Conservation (phyloP, 2,888 invertebrate genomes). For the Nephrocerus scutellatus region DNA sequence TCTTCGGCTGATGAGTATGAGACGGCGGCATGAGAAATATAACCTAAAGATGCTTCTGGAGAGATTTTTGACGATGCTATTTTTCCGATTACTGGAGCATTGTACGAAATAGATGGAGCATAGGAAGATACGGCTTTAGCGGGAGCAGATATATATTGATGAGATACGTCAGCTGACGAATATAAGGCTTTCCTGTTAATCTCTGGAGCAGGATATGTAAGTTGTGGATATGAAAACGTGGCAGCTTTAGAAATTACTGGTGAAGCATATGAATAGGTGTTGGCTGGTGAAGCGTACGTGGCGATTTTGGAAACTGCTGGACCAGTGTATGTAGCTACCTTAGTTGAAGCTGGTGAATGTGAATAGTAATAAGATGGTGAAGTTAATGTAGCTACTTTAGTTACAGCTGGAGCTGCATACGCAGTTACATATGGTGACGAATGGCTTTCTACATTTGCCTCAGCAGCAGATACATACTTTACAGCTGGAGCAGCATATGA, state of each 20-base stretch:
- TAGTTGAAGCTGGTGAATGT: constrained; percentile 23
- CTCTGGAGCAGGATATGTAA: constrained; percentile 20
- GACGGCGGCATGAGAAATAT: constrained; percentile 5
- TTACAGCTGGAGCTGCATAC: constrained; percentile 12
- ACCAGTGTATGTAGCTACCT: constrained; percentile 28
- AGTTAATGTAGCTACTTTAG: constrained; percentile 20
- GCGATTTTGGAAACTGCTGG: constrained; percentile 28
- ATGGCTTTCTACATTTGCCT: constrained; percentile 27
- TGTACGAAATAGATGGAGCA: constrained; percentile 14
- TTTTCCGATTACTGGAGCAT: constrained; percentile 20
- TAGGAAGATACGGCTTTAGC: constrained; percentile 21
- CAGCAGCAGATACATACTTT: constrained; percentile 25
- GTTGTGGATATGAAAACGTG: constrained; percentile 26
- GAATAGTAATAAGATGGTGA: constrained; percentile 31
- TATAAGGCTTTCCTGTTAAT: constrained; percentile 10
- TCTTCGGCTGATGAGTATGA: constrained; percentile 38
- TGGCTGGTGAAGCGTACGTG: constrained; percentile 25
- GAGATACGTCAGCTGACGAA: constrained; percentile 13
- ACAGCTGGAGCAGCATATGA: constrained; percentile 25
- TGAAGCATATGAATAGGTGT: constrained; percentile 23
- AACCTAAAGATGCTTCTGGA: constrained; percentile 23
- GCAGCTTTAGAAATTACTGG: constrained; percentile 24
- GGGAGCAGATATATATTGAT: constrained; percentile 27
- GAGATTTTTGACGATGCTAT: too few relatives aligned
- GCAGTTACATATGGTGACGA: too few relatives aligned